A percentile compares a stretch with the other conserved stretches of the same genome.
phyloP scores from a whole-genome alignment of 2,797 vertebrate genomes.

The Hyperoplus lanceolatus region DNA sequence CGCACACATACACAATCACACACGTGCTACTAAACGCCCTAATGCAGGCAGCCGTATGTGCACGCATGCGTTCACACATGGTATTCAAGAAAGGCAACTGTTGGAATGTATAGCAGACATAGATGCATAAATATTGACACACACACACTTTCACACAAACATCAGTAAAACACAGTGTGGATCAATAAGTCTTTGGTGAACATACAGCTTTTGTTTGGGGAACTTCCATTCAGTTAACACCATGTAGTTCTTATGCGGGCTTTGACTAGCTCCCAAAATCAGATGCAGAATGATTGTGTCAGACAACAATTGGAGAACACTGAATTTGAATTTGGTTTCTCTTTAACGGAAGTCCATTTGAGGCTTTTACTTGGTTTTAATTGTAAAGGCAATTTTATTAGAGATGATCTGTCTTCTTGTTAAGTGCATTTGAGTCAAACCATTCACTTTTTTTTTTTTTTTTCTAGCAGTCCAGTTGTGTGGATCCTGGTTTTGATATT shows the following conservation, averaged over 20 bases:
- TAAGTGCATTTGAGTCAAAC: slow-evolving; percentile 25
- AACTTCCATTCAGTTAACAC: slow-evolving; percentile 72
- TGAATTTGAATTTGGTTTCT: slow-evolving; percentile 65
- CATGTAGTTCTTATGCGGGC: slow-evolving; percentile 61
- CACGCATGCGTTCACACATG: slow-evolving; percentile 51
- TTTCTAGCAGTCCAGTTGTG: slow-evolving; percentile 26
- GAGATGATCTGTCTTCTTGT: slow-evolving; percentile 41
- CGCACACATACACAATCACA: slow-evolving; percentile 9
- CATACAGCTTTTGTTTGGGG: slow-evolving; percentile 73
- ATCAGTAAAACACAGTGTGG: slow-evolving; percentile 40
- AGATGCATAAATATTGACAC: slow-evolving; percentile 66
- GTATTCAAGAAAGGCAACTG: slow-evolving; percentile 49
- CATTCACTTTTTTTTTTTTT: slow-evolving; percentile 27
- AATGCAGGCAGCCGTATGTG: slow-evolving; percentile 19
- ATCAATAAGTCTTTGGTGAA: slow-evolving; percentile 73
- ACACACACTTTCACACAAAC: slow-evolving; percentile 23
- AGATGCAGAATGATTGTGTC: slow-evolving; percentile 66
- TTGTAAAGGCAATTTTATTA: slow-evolving; percentile 53
- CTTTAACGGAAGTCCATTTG: slow-evolving; percentile 46
- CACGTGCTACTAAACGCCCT: background rate
- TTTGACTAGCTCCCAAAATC: slow-evolving; percentile 72
- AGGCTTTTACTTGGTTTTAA: slow-evolving; percentile 17
- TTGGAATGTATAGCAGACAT: slow-evolving; percentile 58
- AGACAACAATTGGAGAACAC: slow-evolving; percentile 53
- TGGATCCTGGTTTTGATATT: slow-evolving; percentile 33